Conservation (phyloP, 2,888 invertebrate genomes). For the Diachrysia chrysitis region DNA sequence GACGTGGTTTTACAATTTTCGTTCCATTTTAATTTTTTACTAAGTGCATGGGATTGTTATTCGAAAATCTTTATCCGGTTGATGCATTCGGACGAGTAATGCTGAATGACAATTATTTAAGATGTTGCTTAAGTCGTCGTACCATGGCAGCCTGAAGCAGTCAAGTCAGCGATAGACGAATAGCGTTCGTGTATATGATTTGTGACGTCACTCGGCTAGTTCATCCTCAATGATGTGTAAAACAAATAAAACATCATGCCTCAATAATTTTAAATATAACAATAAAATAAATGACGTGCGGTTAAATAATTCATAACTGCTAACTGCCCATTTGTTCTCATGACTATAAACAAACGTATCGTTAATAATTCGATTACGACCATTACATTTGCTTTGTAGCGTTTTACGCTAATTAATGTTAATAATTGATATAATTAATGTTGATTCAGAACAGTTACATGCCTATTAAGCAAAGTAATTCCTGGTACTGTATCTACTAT, state of each 20-base stretch:
- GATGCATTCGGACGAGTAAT: too few relatives aligned
- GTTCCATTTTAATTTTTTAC: neutral
- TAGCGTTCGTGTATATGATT: neutral
- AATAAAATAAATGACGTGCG: neutral
- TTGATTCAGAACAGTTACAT: neutral
- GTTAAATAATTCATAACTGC: slow-evolving; percentile 1
- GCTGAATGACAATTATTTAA: too few relatives aligned
- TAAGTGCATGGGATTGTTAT: too few relatives aligned
- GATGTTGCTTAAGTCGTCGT: too few relatives aligned
- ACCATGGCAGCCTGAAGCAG: too few relatives aligned
- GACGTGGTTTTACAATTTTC: neutral
- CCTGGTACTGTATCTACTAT: too few relatives aligned
- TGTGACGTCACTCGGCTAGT: neutral
- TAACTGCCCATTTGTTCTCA: neutral
- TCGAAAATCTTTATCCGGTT: too few relatives aligned
- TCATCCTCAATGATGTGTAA: neutral
- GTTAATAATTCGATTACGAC: slow-evolving; percentile 18
- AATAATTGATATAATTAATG: slow-evolving; percentile 6
- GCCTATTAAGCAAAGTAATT: neutral
- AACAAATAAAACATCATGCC: too few relatives aligned
- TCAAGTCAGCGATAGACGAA: too few relatives aligned
- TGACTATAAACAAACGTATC: slow-evolving; percentile 9
- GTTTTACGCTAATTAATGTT: slow-evolving; percentile 9
- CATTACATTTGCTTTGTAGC: slow-evolving; percentile 3
- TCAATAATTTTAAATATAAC: too few relatives aligned